These are phyloP conservation scores for Hystrix cristata DNA, from an alignment of 2,113 vertebrate genomes.

Conservation along the genomic window DNA sequence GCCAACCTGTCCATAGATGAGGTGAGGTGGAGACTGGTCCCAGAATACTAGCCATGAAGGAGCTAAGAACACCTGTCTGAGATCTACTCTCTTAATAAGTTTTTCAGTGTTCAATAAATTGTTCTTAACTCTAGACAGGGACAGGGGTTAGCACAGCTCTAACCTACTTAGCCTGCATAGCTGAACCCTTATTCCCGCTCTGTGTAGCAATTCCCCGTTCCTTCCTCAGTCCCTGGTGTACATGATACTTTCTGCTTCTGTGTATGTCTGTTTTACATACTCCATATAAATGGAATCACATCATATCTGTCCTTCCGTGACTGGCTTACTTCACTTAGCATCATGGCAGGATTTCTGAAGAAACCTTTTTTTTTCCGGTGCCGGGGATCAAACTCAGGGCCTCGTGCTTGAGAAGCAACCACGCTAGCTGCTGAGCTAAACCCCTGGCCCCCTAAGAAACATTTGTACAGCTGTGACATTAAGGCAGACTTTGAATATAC, in stretches of 20 bases:
- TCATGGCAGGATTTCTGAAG: constrained; percentile 26
- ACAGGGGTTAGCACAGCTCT: neutral
- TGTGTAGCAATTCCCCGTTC: neutral
- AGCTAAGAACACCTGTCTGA: neutral
- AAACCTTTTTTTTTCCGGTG: no score
- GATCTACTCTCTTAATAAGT: neutral
- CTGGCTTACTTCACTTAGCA: neutral
- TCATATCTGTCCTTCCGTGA: neutral
- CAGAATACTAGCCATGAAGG: neutral
- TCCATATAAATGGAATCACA: neutral
- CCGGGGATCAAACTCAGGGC: no score
- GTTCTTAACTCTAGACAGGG: neutral
- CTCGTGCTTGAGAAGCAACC: no score
- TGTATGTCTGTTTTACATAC: neutral
- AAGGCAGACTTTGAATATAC: constrained; percentile 43
- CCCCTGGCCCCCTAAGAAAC: neutral
- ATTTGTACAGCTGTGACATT: neutral
- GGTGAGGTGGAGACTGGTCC: neutral
- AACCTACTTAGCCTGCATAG: neutral
- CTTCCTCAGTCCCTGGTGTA: neutral
- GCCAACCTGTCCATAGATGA: neutral
- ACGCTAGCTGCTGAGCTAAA: no score
- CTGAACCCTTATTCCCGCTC: neutral
- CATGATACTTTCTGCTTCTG: neutral
- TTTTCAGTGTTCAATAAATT: neutral